Evolutionary conservation across 2,888 invertebrate species (phyloP), one percentile per base, ranked within the genome.

Genomic region (Patella ulyssiponensis): DNA sequence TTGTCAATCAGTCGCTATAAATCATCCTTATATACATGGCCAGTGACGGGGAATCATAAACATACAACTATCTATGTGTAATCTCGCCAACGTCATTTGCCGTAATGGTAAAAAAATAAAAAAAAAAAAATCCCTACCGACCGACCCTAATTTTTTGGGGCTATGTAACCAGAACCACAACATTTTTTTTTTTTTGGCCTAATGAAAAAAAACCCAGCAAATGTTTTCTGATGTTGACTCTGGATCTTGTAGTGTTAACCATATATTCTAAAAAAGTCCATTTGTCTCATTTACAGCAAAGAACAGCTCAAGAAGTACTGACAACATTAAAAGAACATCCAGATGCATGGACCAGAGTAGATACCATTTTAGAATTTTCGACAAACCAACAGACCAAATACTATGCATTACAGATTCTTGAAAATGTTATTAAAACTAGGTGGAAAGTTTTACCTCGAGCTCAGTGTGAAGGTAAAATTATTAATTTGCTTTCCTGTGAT

Each of bases 361-460:
- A 99, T 93, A 98, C 98, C 78, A 99, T 99, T 92, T 93, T 99
- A 88, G 99, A 99, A 93, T 99, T 94, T 93, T 99, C 99, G 15
- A 92, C 91, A 72, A 98, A 98, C 92, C 97, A 98, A 92, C 98
- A 99, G 93, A 99, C 99, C 79, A 99, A 99, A 93, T 99, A 98
- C 92, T 99, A 98, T 93, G 99, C 98, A 71, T 93, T 99, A 89
- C 99, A 99, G 94, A 99, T 99, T 91, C 93, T 99, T 89, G 99
- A 99, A 93, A 97, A 97, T 94, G 98, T 99, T 12, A 99, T 99
- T 89, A 98, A 98, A 93, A 98, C 98, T 27, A 94, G 97, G 91
- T 99, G 99, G 99, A 99, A 99, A 95, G 97, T 98, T 82, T 93
- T 99, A 88, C 99, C 99, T 64, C 94, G 98, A 92, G 97, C 98